These are phyloP conservation scores for Pitta sordida DNA, from an alignment of 2,113 vertebrate genomes.

Conservation along the genomic window DNA sequence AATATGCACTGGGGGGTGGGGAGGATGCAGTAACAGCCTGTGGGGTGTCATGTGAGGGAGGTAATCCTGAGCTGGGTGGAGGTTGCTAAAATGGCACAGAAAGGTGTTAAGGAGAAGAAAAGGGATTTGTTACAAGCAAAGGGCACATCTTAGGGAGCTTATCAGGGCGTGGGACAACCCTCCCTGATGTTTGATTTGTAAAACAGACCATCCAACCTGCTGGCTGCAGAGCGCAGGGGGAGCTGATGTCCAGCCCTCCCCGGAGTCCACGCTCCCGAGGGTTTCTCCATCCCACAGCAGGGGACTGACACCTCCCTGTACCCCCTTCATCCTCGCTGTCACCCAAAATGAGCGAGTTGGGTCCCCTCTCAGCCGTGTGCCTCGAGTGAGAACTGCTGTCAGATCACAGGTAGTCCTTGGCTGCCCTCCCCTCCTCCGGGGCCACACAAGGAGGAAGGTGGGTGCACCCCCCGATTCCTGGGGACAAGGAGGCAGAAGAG, in stretches of 20 bases:
- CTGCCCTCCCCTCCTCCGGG: not conserved
- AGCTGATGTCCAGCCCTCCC: not conserved
- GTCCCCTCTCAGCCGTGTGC: not conserved
- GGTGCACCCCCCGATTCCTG: not conserved
- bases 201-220: not conserved
- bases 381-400: not conserved
- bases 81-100: not conserved
- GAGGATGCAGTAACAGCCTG: not conserved
- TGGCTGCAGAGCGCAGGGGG: not conserved
- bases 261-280: not conserved
- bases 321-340: accelerated
- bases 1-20: not conserved
- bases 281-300: not conserved
- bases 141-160: not conserved
- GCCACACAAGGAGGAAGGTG: not conserved
- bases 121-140: not conserved
- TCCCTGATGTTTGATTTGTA: not conserved
- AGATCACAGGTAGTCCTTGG: not conserved
- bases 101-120: not conserved
- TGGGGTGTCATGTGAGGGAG: not conserved
- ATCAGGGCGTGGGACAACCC: accelerated
- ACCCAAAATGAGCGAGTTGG: not conserved
- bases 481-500: not conserved
- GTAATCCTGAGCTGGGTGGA: accelerated
- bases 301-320: accelerated